Conservation (phyloP, 2,888 invertebrate genomes). For the Nebria brevicollis region DNA sequence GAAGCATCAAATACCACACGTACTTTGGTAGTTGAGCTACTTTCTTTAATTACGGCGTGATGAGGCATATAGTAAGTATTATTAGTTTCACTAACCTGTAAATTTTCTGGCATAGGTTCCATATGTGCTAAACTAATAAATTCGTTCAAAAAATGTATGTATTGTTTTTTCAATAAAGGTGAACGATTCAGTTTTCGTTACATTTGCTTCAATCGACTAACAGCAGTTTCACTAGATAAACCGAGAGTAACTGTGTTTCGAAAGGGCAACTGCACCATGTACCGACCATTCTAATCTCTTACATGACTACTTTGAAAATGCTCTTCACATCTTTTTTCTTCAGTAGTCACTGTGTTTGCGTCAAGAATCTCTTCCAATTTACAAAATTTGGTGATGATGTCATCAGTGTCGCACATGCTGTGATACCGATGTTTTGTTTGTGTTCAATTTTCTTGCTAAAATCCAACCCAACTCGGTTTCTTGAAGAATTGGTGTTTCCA, state of each 20-base stretch:
- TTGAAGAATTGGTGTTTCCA: background rate
- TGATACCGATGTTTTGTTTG: too few relatives aligned
- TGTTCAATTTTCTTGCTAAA: background rate
- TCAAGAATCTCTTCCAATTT: too few relatives aligned
- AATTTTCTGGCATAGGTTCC: background rate
- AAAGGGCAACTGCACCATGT: too few relatives aligned
- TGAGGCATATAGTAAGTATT: constrained; percentile 48
- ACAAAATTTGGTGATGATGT: too few relatives aligned
- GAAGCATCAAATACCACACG: constrained; percentile 51
- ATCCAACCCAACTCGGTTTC: constrained; percentile 16
- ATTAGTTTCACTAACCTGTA: background rate
- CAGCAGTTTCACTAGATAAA: background rate
- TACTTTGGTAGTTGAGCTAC: constrained; percentile 49
- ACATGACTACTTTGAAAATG: background rate
- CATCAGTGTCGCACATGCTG: too few relatives aligned
- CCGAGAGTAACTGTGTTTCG: background rate
- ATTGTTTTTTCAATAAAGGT: too few relatives aligned
- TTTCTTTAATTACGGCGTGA: constrained; percentile 48
- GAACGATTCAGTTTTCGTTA: background rate
- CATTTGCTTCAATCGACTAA: background rate
- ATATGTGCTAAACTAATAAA: background rate
- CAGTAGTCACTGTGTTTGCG: too few relatives aligned
- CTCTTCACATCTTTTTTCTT: too few relatives aligned
- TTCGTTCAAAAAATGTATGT: background rate
- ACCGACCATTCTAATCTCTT: background rate